Percentiles rank a stretch among this genome's conserved stretches.
phyloP scores from a whole-genome alignment of 2,888 invertebrate genomes.

The Ophion slaviceki region DNA sequence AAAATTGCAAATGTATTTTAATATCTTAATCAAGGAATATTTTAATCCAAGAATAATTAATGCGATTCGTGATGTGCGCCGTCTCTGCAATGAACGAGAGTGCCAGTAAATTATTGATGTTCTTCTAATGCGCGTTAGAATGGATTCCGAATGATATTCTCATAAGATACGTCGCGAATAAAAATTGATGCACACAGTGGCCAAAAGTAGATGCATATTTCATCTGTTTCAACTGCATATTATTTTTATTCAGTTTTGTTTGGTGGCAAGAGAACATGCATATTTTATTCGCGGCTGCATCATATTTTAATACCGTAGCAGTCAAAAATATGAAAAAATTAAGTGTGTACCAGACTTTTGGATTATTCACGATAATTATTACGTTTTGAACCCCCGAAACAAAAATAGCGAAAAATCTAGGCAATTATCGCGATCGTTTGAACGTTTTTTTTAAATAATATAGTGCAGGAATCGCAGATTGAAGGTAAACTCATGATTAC shows the following conservation, averaged over 20 bases:
- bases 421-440: no score
- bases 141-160: constrained; percentile 11
- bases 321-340: not conserved
- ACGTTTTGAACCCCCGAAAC: not conserved
- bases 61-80: not conserved
- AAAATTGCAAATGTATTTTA: constrained; percentile 10
- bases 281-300: not conserved
- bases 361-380: not conserved
- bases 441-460: no score
- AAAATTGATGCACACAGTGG: constrained; percentile 10
- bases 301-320: no score
- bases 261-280: not conserved
- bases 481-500: no score
- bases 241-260: not conserved
- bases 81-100: not conserved
- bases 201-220: not conserved
- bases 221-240: not conserved
- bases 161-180: constrained; percentile 9
- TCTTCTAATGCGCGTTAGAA: constrained; percentile 35
- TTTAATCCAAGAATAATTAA: not conserved
- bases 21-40: constrained; percentile 1
- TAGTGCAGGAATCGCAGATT: no score
- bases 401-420: not conserved
- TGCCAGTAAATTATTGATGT: constrained; percentile 30
- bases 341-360: not conserved